A percentile compares a stretch with the other conserved stretches of the same genome.
These are phyloP conservation scores for Eugnorisma glareosa DNA, from an alignment of 2,888 invertebrate genomes.

Conservation along the genomic window DNA sequence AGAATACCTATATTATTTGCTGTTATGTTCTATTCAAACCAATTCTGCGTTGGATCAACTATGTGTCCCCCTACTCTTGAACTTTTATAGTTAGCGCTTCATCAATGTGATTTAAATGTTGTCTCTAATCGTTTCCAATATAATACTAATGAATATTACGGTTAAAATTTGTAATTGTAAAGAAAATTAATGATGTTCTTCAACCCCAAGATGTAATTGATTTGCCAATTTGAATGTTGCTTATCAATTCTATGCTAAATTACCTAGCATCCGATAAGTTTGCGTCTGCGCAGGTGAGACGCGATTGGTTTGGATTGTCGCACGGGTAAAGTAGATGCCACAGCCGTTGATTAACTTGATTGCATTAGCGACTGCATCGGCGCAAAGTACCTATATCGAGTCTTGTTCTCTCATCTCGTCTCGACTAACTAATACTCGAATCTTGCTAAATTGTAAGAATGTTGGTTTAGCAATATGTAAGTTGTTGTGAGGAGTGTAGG, in stretches of 20 bases:
- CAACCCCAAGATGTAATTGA: slow-evolving; percentile 17
- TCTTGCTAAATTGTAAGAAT: slow-evolving; percentile 68
- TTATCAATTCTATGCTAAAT: slow-evolving; percentile 25
- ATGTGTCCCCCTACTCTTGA: slow-evolving; percentile 38
- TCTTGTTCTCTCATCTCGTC: slow-evolving; percentile 60
- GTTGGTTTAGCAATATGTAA: slow-evolving; percentile 69
- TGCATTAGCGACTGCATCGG: slow-evolving; percentile 56
- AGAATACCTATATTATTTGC: slow-evolving; percentile 46
- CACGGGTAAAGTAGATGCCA: slow-evolving; percentile 42
- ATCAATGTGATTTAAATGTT: slow-evolving; percentile 47
- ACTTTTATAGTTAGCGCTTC: slow-evolving; percentile 45
- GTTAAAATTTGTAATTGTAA: slow-evolving; percentile 40
- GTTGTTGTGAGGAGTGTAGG: slow-evolving; percentile 69
- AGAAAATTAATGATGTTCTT: slow-evolving; percentile 36
- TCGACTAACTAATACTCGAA: slow-evolving; percentile 72
- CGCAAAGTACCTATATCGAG: slow-evolving; percentile 51
- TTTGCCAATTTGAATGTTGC: slow-evolving; percentile 30
- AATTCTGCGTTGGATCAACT: slow-evolving; percentile 33
- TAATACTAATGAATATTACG: slow-evolving; percentile 31
- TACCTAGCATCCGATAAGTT: slow-evolving; percentile 36
- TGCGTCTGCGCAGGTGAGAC: slow-evolving; percentile 45
- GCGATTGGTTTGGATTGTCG: slow-evolving; percentile 41
- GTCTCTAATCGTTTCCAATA: slow-evolving; percentile 46
- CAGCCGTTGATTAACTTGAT: slow-evolving; percentile 36
- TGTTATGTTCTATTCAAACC: slow-evolving; percentile 35